A percentile compares a stretch with the other conserved stretches of the same genome.
Evolutionary conservation across 2,113 vertebrate species (phyloP).

Genomic region (Blennius ocellaris): DNA sequence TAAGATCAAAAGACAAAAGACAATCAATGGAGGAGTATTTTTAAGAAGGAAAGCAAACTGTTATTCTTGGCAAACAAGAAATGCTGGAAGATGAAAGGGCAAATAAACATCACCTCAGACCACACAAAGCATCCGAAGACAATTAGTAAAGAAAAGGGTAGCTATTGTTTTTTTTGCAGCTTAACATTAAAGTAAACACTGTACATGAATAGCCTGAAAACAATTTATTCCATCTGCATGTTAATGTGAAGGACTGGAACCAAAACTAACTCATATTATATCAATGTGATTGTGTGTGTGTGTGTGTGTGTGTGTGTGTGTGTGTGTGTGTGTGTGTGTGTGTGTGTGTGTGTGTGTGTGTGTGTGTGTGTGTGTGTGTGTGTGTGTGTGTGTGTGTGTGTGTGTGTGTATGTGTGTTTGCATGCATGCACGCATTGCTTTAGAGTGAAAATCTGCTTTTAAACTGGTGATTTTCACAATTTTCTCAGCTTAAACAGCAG

Average conservation of each 20-base stretch:
- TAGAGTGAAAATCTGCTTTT: too few species aligned
- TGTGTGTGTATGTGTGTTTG: too few species aligned
- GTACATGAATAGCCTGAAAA: not conserved
- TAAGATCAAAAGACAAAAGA: conserved; percentile 15
- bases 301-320: too few species aligned
- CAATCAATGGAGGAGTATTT: conserved; percentile 11
- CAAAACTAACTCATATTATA: not conserved
- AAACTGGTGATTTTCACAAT: too few species aligned
- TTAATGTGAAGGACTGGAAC: not conserved
- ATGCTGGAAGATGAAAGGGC: conserved; percentile 9
- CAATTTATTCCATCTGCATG: not conserved
- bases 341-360: too few species aligned
- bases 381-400: too few species aligned
- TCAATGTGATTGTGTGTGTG: too few species aligned
- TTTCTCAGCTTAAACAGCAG: too few species aligned
- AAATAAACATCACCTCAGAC: conserved; percentile 3
- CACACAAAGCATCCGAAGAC: not conserved
- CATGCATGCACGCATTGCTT: too few species aligned
- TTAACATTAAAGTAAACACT: not conserved
- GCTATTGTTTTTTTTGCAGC: not conserved
- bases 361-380: too few species aligned
- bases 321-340: too few species aligned
- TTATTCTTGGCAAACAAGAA: conserved; percentile 19
- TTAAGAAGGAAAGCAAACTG: conserved; percentile 8
- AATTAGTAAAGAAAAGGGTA: not conserved